phyloP scores from a whole-genome alignment of 2,113 vertebrate species.

The Trogon surrucura region DNA sequence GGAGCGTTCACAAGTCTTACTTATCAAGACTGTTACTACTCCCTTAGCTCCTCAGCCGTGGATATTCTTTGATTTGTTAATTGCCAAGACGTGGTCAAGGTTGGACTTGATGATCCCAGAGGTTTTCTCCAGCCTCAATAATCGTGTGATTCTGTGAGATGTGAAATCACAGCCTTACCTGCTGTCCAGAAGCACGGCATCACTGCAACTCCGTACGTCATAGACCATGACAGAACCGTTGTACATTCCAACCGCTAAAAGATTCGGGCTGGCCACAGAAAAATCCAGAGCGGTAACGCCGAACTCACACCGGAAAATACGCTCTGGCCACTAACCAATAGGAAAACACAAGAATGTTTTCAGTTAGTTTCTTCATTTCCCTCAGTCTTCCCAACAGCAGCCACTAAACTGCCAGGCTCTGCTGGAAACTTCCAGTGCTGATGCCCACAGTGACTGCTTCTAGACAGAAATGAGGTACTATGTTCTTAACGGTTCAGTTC shows the following conservation, averaged over 20 bases:
- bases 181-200: slow-evolving; percentile 71
- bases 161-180: slow-evolving; percentile 63
- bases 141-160: background rate
- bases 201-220: slow-evolving; percentile 58
- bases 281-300: slow-evolving; percentile 89
- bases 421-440: background rate
- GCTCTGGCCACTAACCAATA: slow-evolving; percentile 87
- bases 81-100: background rate
- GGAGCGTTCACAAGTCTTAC: background rate
- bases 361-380: background rate
- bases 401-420: background rate
- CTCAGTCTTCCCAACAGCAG: accelerated
- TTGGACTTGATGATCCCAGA: no score
- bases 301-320: slow-evolving; percentile 76
- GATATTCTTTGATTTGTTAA: no score
- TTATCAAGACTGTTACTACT: background rate
- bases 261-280: slow-evolving; percentile 74
- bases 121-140: no score
- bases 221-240: slow-evolving; percentile 80
- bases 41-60: background rate
- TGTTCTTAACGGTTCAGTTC: background rate
- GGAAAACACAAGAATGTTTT: accelerated
- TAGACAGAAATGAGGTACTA: background rate
- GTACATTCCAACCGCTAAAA: slow-evolving; percentile 85
- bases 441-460: background rate